A percentile compares a stretch with the other conserved stretches of the same genome.
Evolutionary conservation across 1,140 invertebrate species (phyloP).

Genomic region (Camponotus vicinus): DNA sequence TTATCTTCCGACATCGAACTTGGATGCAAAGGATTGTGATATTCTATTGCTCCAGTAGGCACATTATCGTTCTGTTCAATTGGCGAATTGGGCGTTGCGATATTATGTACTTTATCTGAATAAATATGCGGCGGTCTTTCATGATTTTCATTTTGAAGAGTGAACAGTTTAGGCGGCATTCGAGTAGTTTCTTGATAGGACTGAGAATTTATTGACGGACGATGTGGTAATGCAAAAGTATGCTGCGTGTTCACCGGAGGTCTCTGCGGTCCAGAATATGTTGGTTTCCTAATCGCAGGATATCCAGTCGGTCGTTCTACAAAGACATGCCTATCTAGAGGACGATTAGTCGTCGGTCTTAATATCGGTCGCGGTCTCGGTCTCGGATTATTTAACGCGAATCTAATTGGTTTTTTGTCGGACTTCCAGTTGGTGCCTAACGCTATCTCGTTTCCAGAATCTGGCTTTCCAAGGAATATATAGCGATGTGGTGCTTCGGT

Average conservation of each 20-base stretch:
- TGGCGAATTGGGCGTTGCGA: slow-evolving; percentile 37
- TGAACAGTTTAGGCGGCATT: slow-evolving; percentile 16
- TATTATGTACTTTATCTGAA: slow-evolving; percentile 45
- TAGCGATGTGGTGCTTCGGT: slow-evolving; percentile 77
- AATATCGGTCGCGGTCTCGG: slow-evolving; percentile 77
- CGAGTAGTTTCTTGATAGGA: slow-evolving; percentile 68
- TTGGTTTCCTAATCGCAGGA: slow-evolving; percentile 75
- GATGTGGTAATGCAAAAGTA: slow-evolving; percentile 60
- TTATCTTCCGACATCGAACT: slow-evolving; percentile 65
- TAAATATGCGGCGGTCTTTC: slow-evolving; percentile 65
- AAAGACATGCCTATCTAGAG: slow-evolving; percentile 75
- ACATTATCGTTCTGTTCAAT: slow-evolving; percentile 67
- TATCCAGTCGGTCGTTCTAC: slow-evolving; percentile 75
- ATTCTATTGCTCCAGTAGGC: slow-evolving; percentile 78
- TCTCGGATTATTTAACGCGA: slow-evolving; percentile 65
- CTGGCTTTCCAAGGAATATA: slow-evolving; percentile 73
- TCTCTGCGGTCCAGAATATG: slow-evolving; percentile 69
- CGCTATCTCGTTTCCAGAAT: slow-evolving; percentile 76
- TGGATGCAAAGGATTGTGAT: slow-evolving; percentile 80
- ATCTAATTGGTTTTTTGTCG: slow-evolving; percentile 80
- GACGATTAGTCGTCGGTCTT: slow-evolving; percentile 75
- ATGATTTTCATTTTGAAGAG: slow-evolving; percentile 61
- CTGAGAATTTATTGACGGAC: slow-evolving; percentile 44
- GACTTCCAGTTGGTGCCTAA: slow-evolving; percentile 78
- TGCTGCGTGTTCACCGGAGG: slow-evolving; percentile 71